Conservation (phyloP, 2,797 vertebrate genomes). For the Anguilla pacifica region DNA sequence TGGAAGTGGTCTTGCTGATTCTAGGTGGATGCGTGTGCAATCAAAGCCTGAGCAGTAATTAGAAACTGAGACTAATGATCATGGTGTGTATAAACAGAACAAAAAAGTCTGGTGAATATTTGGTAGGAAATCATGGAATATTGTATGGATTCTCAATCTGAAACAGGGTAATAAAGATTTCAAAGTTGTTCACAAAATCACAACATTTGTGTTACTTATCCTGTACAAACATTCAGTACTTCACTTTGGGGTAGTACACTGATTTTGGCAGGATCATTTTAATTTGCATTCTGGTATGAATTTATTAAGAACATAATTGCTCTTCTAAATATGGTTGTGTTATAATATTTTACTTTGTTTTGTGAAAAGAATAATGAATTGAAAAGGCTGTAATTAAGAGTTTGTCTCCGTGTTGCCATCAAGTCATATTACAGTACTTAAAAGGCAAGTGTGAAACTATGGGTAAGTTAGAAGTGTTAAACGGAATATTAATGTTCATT, state of each 20-base stretch:
- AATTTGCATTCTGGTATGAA: background rate
- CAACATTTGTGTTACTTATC: conserved; percentile 40
- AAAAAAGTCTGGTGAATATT: conserved; percentile 50
- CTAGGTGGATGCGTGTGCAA: conserved; percentile 64
- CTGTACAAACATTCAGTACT: conserved; percentile 33
- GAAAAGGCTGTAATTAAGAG: conserved; percentile 42
- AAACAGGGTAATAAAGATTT: conserved; percentile 75
- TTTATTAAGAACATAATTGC: background rate
- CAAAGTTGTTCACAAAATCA: conserved; percentile 45
- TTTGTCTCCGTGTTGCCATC: conserved; percentile 31
- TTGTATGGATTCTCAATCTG: conserved; percentile 42
- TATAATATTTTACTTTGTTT: conserved; percentile 25
- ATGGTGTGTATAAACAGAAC: conserved; percentile 40
- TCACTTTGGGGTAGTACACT: conserved; percentile 47
- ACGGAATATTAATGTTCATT: conserved; percentile 53
- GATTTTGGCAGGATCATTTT: background rate
- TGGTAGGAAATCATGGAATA: conserved; percentile 30
- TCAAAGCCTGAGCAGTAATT: conserved; percentile 65
- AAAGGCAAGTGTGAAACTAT: conserved; percentile 58
- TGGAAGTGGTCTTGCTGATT: conserved; percentile 56
- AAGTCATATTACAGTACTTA: conserved; percentile 35
- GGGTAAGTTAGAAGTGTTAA: conserved; percentile 66
- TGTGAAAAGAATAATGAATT: conserved; percentile 41
- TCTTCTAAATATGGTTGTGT: background rate
- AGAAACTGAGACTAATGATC: conserved; percentile 59